Percentiles rank a stretch among this genome's conserved stretches.
Evolutionary conservation across 2,113 vertebrate species (phyloP).

Genomic region (Mola mola): DNA sequence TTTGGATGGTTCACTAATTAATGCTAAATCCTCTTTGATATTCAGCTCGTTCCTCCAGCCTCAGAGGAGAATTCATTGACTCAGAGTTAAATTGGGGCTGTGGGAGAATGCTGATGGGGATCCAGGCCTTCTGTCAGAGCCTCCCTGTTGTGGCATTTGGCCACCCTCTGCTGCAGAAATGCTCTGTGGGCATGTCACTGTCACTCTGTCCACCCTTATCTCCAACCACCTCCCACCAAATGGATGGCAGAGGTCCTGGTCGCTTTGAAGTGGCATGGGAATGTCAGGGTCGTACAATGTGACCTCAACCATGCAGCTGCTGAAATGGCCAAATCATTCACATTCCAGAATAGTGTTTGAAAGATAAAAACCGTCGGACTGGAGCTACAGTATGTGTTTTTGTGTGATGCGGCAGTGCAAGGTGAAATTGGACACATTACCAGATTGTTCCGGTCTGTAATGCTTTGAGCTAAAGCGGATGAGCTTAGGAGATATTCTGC

Average conservation of each 20-base stretch:
- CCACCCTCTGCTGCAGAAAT: too few species aligned
- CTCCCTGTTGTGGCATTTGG: conserved; percentile 32
- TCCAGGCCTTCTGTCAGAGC: conserved; percentile 6
- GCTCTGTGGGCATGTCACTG: conserved; percentile 45
- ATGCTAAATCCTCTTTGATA: conserved; percentile 45
- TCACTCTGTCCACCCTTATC: conserved; percentile 54
- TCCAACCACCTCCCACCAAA: conserved; percentile 5
- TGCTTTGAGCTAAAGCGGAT: conserved; percentile 59
- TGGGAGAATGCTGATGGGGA: conserved; percentile 23
- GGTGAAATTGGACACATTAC: conserved; percentile 3
- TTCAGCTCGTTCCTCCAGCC: conserved; percentile 45
- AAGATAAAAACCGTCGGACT: conserved; percentile 2
- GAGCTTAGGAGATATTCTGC: conserved; percentile 60
- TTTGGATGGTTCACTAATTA: conserved; percentile 38
- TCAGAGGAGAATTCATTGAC: conserved; percentile 30
- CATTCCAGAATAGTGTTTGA: conserved; percentile 8
- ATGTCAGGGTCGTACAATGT: conserved; percentile 50
- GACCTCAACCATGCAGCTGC: conserved; percentile 48
- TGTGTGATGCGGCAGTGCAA: not conserved
- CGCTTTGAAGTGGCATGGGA: conserved; percentile 38
- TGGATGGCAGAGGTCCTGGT: conserved; percentile 7
- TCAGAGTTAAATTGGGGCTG: conserved; percentile 26
- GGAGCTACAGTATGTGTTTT: not conserved
- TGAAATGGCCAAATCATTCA: conserved; percentile 8
- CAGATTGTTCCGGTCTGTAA: conserved; percentile 50